Evolutionary conservation across 2,888 invertebrate species (phyloP), one percentile per base, ranked within the genome.

Genomic region (Ophioninae sp.): DNA sequence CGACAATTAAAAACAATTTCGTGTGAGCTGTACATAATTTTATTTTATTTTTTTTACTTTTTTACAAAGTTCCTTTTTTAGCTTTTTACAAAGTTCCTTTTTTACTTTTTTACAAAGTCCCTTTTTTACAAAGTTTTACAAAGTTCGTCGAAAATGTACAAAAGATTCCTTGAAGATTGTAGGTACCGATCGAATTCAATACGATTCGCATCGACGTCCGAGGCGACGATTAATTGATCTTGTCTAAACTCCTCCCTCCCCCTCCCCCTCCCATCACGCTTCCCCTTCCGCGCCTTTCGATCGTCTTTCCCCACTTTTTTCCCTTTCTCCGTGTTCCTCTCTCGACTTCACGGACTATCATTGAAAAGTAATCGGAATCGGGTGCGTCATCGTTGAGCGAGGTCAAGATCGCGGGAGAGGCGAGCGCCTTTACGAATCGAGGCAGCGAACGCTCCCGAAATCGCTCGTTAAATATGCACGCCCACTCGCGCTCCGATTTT

Each of bases 331-430:
- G 65, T 64, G 59, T 50, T 57, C 64, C 73, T 62, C 39, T 57
- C 59, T 20, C 44, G 17, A 50, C 50, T 50, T 10, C 50, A 50
- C 50, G 13, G 67, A 68, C 68, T 50, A 50, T 83, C 68, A 72
- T 79, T 67, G 67, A 76, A 70, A 39, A 56, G 21, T 44, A 73
- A 78, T 75, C 61, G 62, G 69, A 75, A 64, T 50, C 50, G 41
- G 56, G 20, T 76, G 79, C 65, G 67, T 79, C 76, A 80, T 79
- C 78, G 75, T 86, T 85, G 82, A 62, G 78, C 86, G 80, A 83
- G 86, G 86, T 86, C 85, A 86, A 82, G 85, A 86, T 82, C 83
- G 67, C 75, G 73, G 64, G 39, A 23, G 21, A 39, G 70, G 74
- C 70, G 72, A 72, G 72, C 64, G 72, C 64, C 70, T 72, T 79